A percentile compares a stretch with the other conserved stretches of the same genome.
These are phyloP conservation scores for Synanthedon myopaeformis DNA, from an alignment of 2,888 invertebrate genomes.

Conservation along the genomic window DNA sequence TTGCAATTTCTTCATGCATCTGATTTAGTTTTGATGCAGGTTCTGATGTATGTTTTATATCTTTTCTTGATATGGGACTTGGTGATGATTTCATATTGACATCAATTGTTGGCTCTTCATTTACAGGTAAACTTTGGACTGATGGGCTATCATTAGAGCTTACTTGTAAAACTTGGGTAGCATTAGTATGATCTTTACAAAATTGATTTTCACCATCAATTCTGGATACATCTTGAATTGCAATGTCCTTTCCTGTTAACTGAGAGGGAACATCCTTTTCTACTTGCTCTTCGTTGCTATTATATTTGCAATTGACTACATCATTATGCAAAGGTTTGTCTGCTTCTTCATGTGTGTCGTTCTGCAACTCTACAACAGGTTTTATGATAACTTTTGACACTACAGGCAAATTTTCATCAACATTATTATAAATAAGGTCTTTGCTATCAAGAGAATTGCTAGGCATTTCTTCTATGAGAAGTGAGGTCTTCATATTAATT, in stretches of 20 bases:
- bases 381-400: conserved; percentile 46
- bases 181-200: neutral
- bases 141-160: neutral
- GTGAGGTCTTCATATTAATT: conserved; percentile 48
- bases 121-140: neutral
- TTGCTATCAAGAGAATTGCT: conserved; percentile 21
- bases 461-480: conserved; percentile 15
- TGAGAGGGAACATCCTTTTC: neutral
- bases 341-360: conserved; percentile 4
- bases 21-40: neutral
- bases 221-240: neutral
- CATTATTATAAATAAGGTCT: conserved; percentile 32
- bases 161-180: neutral
- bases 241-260: neutral
- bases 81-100: neutral
- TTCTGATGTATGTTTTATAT: neutral
- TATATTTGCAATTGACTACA: neutral
- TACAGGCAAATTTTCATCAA: conserved; percentile 22
- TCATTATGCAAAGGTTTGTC: conserved; percentile 9
- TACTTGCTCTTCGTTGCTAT: neutral
- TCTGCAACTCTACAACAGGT: conserved; percentile 25
- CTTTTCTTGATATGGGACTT: neutral
- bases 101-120: neutral
- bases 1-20: neutral
- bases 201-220: neutral